Evolutionary conservation across 2,888 invertebrate genomes (phyloP), one percentile per base, ranked within the genome.

Genomic region (Diarsia brunnea): DNA sequence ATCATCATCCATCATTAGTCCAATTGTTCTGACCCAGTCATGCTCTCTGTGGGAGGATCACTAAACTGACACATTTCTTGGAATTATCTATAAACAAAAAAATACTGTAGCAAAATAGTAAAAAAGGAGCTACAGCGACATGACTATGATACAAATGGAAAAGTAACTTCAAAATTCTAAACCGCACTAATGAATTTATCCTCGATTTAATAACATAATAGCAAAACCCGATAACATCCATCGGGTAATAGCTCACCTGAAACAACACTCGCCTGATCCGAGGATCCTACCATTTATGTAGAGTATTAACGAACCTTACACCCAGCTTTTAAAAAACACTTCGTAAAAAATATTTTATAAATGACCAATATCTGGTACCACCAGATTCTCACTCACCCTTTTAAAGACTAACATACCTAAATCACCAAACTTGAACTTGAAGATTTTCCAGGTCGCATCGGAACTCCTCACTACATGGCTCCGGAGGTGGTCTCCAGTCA

Each of bases 381-480:
- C 7, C 55, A 61, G n/a, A 75, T 73, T 61, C 31, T 14, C 43
- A 1, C 11, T 38, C 4, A 19, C 10, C 16, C 4, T 24, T 4
- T 4, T 24, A 19, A 68, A 21, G 12, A 45, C 4, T n/a, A 53
- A 45, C 43, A 31, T 43, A 61, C 45, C 66, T 71, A 70, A 73
- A 65, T n/a, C 21, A 61, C 4, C 27, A 65, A 24, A 27, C 53
- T 31, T 79, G 19, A 78, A 51, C n/a, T 45, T 45, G 4, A 14
- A 58, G 27, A 75, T 75, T 84, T 84, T 77, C 69, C 95, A 99
- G 99, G 98, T 93, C 98, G 99, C 83, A 98, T 99, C 80, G 99
- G 99, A 55, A 99, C 99, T 76, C 99, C 99, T 21, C 99, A 99
- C 95, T 99, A 99, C 95, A 99, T 99, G 99, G 98, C 99, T 2